These are phyloP conservation scores for Hypotaenidia philippensis DNA, from an alignment of 2,797 vertebrate genomes.

Conservation along the genomic window DNA sequence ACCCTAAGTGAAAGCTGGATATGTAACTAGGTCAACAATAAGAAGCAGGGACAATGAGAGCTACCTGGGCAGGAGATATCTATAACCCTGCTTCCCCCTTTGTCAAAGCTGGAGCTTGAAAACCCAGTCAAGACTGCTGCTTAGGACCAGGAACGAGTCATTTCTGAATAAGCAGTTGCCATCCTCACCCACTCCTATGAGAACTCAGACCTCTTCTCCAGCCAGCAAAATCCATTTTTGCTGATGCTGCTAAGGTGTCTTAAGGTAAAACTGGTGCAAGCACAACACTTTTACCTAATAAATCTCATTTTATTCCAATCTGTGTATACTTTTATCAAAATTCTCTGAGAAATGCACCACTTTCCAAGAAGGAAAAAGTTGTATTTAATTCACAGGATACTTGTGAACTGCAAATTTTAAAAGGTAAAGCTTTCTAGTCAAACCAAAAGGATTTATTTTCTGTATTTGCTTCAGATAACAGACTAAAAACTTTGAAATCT, in stretches of 20 bases:
- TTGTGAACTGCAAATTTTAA: background rate
- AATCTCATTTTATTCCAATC: background rate
- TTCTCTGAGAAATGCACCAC: background rate
- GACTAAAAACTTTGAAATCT: background rate
- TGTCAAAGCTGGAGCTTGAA: too few relatives aligned
- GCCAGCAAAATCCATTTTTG: background rate
- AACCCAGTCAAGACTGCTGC: too few relatives aligned
- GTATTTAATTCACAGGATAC: background rate
- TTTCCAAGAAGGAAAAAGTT: background rate
- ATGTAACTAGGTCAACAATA: too few relatives aligned
- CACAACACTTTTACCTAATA: background rate
- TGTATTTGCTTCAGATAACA: background rate
- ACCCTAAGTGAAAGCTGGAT: too few relatives aligned
- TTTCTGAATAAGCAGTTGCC: too few relatives aligned
- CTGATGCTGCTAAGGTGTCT: background rate
- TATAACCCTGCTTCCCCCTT: too few relatives aligned
- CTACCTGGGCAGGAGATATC: too few relatives aligned
- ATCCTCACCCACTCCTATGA: too few relatives aligned
- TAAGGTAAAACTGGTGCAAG: background rate
- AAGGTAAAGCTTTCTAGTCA: background rate
- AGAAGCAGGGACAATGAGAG: too few relatives aligned
- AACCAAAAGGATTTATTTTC: background rate
- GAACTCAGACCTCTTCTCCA: background rate
- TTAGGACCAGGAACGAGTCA: too few relatives aligned
- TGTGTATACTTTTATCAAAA: background rate